Conservation (phyloP, 2,888 invertebrate species). For the Deroplatys truncata region DNA sequence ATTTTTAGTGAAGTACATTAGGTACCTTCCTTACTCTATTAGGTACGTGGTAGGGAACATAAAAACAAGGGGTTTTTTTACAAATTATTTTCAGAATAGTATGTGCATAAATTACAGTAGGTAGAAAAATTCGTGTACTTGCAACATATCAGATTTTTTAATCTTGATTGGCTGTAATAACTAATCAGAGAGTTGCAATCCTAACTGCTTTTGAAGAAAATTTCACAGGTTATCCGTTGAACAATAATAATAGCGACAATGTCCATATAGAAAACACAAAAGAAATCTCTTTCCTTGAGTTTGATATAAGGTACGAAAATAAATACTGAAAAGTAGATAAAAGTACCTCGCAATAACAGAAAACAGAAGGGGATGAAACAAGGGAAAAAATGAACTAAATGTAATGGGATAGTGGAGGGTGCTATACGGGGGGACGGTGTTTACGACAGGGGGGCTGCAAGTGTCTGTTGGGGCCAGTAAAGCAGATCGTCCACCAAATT, state of each 20-base stretch:
- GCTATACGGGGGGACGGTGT: neutral
- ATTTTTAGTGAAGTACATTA: too few relatives aligned
- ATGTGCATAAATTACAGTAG: too few relatives aligned
- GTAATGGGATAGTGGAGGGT: neutral
- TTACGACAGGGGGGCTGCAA: neutral
- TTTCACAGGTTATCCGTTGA: too few relatives aligned
- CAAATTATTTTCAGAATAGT: too few relatives aligned
- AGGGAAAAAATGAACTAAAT: neutral
- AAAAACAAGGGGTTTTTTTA: too few relatives aligned
- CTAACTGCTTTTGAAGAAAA: too few relatives aligned
- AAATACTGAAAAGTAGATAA: neutral
- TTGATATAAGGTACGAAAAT: neutral
- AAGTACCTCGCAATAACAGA: neutral
- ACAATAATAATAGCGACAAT: neutral
- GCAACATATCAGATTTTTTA: too few relatives aligned
- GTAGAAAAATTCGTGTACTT: too few relatives aligned
- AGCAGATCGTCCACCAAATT: conserved; percentile 1
- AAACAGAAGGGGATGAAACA: neutral
- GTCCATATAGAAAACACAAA: neutral
- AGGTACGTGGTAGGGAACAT: too few relatives aligned
- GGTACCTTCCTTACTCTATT: too few relatives aligned
- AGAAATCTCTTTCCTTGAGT: neutral
- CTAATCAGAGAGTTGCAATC: too few relatives aligned
- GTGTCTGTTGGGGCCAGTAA: conserved; percentile 1
- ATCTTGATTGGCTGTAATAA: too few relatives aligned